phyloP scores from a whole-genome alignment of 2,797 vertebrate genomes.

The Calcarius lapponicus region DNA sequence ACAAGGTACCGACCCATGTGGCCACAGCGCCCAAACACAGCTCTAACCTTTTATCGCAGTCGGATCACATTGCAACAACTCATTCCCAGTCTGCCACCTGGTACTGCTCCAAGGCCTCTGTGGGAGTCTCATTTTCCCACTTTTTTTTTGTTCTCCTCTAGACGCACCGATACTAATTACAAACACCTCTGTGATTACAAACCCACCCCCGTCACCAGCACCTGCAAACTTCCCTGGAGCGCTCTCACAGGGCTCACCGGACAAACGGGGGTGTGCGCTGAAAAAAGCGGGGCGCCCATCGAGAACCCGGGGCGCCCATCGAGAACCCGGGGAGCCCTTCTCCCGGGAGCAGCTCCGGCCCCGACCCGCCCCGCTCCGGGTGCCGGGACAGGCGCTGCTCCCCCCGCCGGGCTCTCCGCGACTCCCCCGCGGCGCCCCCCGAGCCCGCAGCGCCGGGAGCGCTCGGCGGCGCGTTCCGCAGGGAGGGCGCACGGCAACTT shows the following conservation, averaged over 20 bases:
- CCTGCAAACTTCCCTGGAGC: neutral
- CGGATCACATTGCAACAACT: neutral
- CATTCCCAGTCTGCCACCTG: neutral
- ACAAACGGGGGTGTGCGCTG: neutral
- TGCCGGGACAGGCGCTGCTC: neutral
- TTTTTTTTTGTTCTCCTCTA: neutral
- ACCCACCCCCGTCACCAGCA: neutral
- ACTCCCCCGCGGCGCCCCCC: neutral
- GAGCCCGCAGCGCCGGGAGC: neutral
- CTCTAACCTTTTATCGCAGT: neutral
- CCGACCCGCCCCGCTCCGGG: rapidly evolving
- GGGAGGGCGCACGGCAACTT: slow-evolving; percentile 12
- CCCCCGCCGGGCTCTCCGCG: neutral
- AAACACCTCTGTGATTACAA: neutral
- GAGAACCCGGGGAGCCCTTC: rapidly evolving
- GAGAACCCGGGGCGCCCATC: rapidly evolving
- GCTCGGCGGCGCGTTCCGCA: neutral
- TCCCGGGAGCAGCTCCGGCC: neutral
- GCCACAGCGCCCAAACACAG: neutral
- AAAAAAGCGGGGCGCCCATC: rapidly evolving
- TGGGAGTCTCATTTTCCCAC: neutral
- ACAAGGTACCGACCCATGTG: neutral
- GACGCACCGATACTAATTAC: neutral
- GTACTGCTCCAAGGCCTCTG: neutral
- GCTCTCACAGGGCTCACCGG: neutral